Conservation (phyloP, 1,140 invertebrate species). For the Tetramorium alpestre region DNA sequence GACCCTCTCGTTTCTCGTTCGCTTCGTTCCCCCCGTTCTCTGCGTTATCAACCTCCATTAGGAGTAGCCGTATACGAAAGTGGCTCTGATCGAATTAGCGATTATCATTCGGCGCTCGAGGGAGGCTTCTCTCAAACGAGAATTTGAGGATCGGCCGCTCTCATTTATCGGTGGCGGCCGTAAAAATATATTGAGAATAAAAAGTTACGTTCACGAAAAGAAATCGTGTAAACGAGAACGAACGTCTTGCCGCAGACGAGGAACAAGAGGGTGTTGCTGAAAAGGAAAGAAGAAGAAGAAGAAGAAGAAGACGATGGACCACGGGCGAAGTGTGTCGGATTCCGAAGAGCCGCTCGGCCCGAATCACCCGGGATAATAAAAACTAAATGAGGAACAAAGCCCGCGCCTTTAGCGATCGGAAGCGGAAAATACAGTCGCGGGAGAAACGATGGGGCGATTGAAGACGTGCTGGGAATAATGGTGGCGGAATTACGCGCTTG, state of each 20-base stretch:
- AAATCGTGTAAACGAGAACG: slow-evolving; percentile 32
- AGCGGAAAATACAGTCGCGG: slow-evolving; percentile 71
- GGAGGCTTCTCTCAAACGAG: background rate
- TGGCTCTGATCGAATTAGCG: slow-evolving; percentile 72
- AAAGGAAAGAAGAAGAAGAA: slow-evolving; percentile 10
- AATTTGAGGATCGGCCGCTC: slow-evolving; percentile 11
- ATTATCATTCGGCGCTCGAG: slow-evolving; percentile 63
- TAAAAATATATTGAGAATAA: slow-evolving; percentile 55
- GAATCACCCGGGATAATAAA: slow-evolving; percentile 79
- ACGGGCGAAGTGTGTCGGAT: slow-evolving; percentile 19
- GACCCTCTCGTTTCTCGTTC: slow-evolving; percentile 38
- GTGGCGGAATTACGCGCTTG: slow-evolving; percentile 80
- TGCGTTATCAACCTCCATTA: slow-evolving; percentile 48
- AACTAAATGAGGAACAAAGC: slow-evolving; percentile 85
- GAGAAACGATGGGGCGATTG: slow-evolving; percentile 73
- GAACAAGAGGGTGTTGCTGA: slow-evolving; percentile 61
- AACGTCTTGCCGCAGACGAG: slow-evolving; percentile 43
- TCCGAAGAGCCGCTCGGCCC: slow-evolving; percentile 32
- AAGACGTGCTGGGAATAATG: slow-evolving; percentile 85
- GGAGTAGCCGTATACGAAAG: slow-evolving; percentile 26
- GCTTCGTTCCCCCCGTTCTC: slow-evolving; percentile 16
- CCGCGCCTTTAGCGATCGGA: slow-evolving; percentile 71
- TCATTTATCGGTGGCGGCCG: slow-evolving; percentile 16
- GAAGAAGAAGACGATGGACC: background rate
- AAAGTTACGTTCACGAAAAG: slow-evolving; percentile 1